Percentiles rank a stretch among this genome's conserved stretches.
Conservation (phyloP, 2,113 vertebrate species). For the Oncorhynchus keta region DNA sequence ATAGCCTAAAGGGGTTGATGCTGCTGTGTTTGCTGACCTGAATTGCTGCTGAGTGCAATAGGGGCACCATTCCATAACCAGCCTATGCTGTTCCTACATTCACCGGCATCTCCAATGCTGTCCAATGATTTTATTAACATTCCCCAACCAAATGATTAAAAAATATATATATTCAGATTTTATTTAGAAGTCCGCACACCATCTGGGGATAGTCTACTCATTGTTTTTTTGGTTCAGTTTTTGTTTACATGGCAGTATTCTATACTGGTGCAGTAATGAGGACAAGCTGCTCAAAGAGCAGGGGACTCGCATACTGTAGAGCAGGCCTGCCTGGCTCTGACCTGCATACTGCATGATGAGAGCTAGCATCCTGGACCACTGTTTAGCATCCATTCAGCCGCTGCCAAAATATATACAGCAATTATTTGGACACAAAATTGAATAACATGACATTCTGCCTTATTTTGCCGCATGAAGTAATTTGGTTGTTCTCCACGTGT, state of each 20-base stretch:
- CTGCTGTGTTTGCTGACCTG: not conserved
- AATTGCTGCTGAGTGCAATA: not conserved
- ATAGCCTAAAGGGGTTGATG: not conserved
- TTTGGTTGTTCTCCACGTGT: too few species aligned
- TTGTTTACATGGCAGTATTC: not conserved
- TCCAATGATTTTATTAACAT: not conserved
- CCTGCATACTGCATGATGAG: too few species aligned
- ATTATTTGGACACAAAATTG: too few species aligned
- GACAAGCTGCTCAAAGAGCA: constrained; percentile 3
- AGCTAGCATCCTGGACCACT: too few species aligned
- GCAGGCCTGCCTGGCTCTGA: not conserved
- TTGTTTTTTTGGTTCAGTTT: not conserved
- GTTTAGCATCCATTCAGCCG: too few species aligned
- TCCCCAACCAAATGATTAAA: not conserved
- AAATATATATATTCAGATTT: too few species aligned
- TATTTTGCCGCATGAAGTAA: too few species aligned
- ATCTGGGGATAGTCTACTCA: too few species aligned
- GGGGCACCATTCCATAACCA: not conserved
- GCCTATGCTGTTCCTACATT: not conserved
- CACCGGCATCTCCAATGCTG: not conserved
- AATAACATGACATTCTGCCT: too few species aligned
- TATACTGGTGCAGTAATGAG: constrained; percentile 13
- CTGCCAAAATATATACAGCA: too few species aligned
- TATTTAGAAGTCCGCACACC: too few species aligned
- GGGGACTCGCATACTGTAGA: not conserved